Evolutionary conservation across 1,140 invertebrate genomes (phyloP), one percentile per base, ranked within the genome.

Genomic region (Lucilia sericata): DNA sequence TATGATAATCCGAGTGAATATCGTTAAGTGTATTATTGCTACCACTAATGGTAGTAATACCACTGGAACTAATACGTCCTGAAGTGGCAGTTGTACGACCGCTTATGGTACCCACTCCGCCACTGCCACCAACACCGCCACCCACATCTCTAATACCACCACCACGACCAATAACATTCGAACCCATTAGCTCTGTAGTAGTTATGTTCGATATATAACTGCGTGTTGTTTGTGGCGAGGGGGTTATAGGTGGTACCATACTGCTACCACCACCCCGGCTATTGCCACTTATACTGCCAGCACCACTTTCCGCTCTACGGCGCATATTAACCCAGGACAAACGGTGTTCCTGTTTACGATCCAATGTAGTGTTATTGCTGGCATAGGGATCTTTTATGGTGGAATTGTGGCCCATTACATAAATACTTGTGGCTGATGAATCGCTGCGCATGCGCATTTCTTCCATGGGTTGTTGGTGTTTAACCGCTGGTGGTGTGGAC

Each of bases 301-400:
- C 25, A 42, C 74, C 80, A 65, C 21, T 75, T 10, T 87, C 86
- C 12, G 86, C 88, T 86, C 87, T 84, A 1, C 87, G 60, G n/a
- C 87, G 87, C 89, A 90, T 90, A 84, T 90, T 90, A 49, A 89
- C 85, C 89, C 89, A 90, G 83, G 89, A 90, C 86, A 89, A 83
- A 47, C 89, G 88, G 47, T 90, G 88, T 5, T 88, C 89, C 74
- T 90, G 89, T 2, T 87, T 84, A 17, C 89, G 88, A 51, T 90
- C 89, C 25, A 90, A 55, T 1, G 89, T 90, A 1, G 86, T 85
- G 10, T 88, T 82, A 14, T 82, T 75, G 74, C 85, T 85, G 49
- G 25, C 83, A 14, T 83, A 47, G 0, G 36, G 55, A 25, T 74
- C 60, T 8, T 74, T 70, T n/a, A 1, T 10, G n/a, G 25, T 74